These are phyloP conservation scores for Holothuria scabra DNA, from an alignment of 53 echinoderm and acorn worm genomes.

Conservation along the genomic window DNA sequence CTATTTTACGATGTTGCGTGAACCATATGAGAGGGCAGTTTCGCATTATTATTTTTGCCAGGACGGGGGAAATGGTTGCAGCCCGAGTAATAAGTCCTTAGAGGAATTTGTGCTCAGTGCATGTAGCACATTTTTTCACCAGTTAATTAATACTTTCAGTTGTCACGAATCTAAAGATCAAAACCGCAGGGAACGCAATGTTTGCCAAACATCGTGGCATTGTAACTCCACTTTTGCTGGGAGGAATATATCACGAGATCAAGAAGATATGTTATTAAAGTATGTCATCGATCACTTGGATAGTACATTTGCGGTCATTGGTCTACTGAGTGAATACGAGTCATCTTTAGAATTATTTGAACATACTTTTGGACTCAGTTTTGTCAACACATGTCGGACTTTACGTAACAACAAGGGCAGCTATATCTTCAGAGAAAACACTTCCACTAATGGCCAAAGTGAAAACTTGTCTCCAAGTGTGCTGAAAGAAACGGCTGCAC, in stretches of 20 bases:
- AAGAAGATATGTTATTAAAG: slow-evolving; percentile 3
- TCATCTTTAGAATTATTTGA: slow-evolving; percentile 48
- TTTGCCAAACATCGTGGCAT: not conserved
- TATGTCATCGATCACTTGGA: slow-evolving; percentile 46
- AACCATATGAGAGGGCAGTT: slow-evolving; percentile 50
- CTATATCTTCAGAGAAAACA: not conserved
- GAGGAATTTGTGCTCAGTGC: slow-evolving; percentile 47
- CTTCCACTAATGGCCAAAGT: not conserved
- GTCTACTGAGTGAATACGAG: slow-evolving; percentile 52
- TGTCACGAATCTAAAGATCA: not conserved
- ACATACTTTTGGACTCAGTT: slow-evolving; percentile 28
- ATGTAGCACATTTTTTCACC: slow-evolving; percentile 51
- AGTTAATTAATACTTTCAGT: slow-evolving; percentile 20
- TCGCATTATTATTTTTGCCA: slow-evolving; percentile 57
- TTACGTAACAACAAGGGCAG: not conserved
- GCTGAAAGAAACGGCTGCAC: not conserved
- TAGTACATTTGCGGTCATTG: slow-evolving; percentile 59
- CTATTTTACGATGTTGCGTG: slow-evolving; percentile 61
- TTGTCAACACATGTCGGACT: slow-evolving; percentile 10
- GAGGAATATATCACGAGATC: not conserved
- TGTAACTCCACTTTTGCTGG: slow-evolving; percentile 32
- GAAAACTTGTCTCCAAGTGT: not conserved
- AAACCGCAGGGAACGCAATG: not conserved
- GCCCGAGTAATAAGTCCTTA: slow-evolving; percentile 35
- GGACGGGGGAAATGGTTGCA: slow-evolving; percentile 24